Conservation (phyloP, 2,113 vertebrate species). For the Ameiurus melas region DNA sequence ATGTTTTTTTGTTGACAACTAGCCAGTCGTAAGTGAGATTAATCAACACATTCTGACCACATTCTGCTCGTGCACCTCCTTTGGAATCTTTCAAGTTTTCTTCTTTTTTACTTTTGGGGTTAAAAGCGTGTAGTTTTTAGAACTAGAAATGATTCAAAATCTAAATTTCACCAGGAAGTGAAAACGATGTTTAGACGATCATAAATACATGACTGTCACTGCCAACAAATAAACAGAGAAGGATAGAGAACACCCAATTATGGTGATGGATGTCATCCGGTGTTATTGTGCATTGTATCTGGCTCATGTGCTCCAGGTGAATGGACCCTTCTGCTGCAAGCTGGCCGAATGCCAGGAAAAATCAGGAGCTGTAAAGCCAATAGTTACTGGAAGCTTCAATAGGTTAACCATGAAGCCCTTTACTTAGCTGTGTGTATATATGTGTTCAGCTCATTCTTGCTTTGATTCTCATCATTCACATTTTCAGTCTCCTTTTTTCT, state of each 20-base stretch:
- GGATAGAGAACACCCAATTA: background rate
- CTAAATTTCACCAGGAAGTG: too few species aligned
- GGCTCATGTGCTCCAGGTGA: background rate
- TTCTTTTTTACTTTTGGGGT: background rate
- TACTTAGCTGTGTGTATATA: background rate
- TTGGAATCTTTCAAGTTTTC: background rate
- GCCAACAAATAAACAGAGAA: background rate
- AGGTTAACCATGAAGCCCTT: conserved; percentile 8
- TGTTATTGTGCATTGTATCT: background rate
- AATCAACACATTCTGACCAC: too few species aligned
- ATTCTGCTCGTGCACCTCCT: too few species aligned
- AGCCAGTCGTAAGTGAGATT: too few species aligned
- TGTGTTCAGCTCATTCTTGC: conserved; percentile 8
- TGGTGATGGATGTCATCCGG: background rate
- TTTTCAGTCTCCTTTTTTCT: background rate
- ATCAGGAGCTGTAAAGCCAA: background rate
- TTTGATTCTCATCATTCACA: background rate
- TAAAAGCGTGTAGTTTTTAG: background rate
- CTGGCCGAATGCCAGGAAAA: conserved; percentile 4
- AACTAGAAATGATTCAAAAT: background rate
- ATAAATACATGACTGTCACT: background rate
- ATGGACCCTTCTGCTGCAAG: background rate
- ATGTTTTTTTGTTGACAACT: background rate
- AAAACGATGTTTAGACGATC: background rate
- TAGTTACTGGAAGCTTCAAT: conserved; percentile 28